Percentiles rank a stretch among this genome's conserved stretches.
phyloP scores from a whole-genome alignment of 2,797 vertebrate genomes.

The Coreius guichenoti region DNA sequence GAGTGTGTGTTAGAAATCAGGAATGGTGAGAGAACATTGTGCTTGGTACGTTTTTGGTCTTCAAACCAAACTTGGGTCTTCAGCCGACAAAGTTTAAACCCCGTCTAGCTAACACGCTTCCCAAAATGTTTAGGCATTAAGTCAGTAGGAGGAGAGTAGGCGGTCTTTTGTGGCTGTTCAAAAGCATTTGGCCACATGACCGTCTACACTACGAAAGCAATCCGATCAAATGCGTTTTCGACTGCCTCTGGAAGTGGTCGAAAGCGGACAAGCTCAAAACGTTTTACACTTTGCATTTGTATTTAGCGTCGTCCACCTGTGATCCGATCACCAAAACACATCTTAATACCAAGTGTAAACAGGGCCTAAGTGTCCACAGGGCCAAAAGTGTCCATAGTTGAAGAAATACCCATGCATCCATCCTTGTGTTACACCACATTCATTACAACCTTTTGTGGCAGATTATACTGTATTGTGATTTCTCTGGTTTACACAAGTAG shows the following conservation, averaged over 20 bases:
- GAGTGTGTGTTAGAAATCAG: no score
- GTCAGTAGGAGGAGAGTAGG: no score
- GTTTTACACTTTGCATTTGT: background rate
- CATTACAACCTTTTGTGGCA: conserved; percentile 3
- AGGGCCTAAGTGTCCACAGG: background rate
- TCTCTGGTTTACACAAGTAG: conserved; percentile 21
- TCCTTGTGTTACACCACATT: conserved; percentile 13
- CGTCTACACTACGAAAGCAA: background rate
- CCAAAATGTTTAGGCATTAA: no score
- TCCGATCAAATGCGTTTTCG: background rate
- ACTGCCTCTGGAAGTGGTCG: background rate
- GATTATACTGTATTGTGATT: conserved; percentile 20
- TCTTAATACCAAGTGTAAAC: background rate
- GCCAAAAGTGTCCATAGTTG: background rate
- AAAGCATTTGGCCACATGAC: no score
- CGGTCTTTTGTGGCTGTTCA: no score
- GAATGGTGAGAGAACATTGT: no score
- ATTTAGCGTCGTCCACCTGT: background rate
- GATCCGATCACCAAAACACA: background rate
- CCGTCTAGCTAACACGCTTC: no score
- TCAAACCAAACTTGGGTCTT: no score
- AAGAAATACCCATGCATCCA: background rate
- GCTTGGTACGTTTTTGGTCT: no score
- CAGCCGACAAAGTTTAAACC: no score
- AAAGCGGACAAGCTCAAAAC: background rate